Evolutionary conservation across 2,113 vertebrate genomes (phyloP).

Genomic region (Proterorhinus semilunaris): DNA sequence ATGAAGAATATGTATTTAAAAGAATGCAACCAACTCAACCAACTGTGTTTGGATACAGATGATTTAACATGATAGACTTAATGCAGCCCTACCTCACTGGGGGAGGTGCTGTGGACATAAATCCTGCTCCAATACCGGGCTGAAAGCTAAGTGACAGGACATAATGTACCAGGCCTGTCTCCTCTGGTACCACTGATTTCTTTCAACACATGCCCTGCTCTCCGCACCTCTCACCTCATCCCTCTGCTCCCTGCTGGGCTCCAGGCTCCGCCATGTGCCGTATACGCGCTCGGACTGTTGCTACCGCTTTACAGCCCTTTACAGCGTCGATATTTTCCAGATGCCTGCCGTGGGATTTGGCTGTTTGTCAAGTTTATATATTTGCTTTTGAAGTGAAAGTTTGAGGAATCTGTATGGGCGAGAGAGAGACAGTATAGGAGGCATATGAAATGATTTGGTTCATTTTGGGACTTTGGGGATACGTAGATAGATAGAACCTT

Average conservation of each 20-base stretch:
- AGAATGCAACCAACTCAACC: neutral
- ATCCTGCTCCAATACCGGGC: constrained; percentile 48
- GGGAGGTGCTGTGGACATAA: constrained; percentile 42
- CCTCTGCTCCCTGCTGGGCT: constrained; percentile 61
- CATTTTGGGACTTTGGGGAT: too few relatives aligned
- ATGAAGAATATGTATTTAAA: neutral
- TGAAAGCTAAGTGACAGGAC: constrained; percentile 53
- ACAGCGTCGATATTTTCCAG: constrained; percentile 62
- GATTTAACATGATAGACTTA: constrained; percentile 27
- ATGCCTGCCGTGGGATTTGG: constrained; percentile 54
- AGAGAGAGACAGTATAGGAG: neutral
- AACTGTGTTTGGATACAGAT: neutral
- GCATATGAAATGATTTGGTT: neutral
- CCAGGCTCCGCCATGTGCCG: constrained; percentile 50
- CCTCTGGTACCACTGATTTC: constrained; percentile 57
- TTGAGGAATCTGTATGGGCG: neutral
- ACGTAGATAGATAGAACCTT: too few relatives aligned
- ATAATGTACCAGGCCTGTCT: constrained; percentile 52
- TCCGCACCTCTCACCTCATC: constrained; percentile 55
- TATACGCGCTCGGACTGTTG: constrained; percentile 51
- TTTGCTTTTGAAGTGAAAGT: constrained; percentile 33
- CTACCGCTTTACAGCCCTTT: constrained; percentile 41
- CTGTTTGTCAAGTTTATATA: constrained; percentile 10
- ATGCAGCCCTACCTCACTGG: constrained; percentile 36
- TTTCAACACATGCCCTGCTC: constrained; percentile 55